Percentiles rank a stretch among this genome's conserved stretches.
These are phyloP conservation scores for Meandrusa payeni DNA, from an alignment of 2,888 invertebrate genomes.

Conservation along the genomic window DNA sequence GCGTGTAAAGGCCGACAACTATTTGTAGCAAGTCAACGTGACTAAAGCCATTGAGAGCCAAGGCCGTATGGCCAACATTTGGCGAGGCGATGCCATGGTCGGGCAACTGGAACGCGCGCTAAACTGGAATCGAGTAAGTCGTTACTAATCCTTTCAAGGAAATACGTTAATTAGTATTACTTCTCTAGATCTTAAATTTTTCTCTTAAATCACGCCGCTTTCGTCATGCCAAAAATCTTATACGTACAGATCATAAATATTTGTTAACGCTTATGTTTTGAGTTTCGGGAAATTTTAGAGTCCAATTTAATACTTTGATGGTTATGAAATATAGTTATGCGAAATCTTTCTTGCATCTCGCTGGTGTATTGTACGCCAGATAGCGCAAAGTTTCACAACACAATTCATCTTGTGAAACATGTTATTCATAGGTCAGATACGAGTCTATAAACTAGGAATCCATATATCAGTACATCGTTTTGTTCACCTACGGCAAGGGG, in stretches of 20 bases:
- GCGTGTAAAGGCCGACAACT: conserved; percentile 11
- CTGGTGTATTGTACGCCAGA: too few relatives aligned
- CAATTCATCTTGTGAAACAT: background rate
- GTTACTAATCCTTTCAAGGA: conserved; percentile 8
- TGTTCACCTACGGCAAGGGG: conserved; percentile 25
- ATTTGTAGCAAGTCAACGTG: conserved; percentile 41
- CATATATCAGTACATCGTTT: conserved; percentile 31
- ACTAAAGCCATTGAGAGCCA: conserved; percentile 64
- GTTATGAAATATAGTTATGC: too few relatives aligned
- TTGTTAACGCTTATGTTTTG: too few relatives aligned
- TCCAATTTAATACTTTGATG: too few relatives aligned
- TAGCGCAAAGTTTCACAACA: conserved; percentile 21
- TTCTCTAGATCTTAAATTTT: too few relatives aligned
- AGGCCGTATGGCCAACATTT: conserved; percentile 66
- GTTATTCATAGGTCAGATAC: conserved; percentile 1
- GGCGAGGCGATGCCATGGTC: conserved; percentile 60
- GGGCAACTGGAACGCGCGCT: conserved; percentile 28
- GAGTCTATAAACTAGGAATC: conserved; percentile 19
- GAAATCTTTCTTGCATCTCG: too few relatives aligned
- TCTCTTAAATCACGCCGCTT: too few relatives aligned
- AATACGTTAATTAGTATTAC: too few relatives aligned
- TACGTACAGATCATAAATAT: too few relatives aligned
- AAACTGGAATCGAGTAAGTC: conserved; percentile 7
- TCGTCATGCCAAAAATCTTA: too few relatives aligned
- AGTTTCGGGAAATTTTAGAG: too few relatives aligned